Conservation (phyloP, 2,797 vertebrate genomes). For the Lophius americanus region DNA sequence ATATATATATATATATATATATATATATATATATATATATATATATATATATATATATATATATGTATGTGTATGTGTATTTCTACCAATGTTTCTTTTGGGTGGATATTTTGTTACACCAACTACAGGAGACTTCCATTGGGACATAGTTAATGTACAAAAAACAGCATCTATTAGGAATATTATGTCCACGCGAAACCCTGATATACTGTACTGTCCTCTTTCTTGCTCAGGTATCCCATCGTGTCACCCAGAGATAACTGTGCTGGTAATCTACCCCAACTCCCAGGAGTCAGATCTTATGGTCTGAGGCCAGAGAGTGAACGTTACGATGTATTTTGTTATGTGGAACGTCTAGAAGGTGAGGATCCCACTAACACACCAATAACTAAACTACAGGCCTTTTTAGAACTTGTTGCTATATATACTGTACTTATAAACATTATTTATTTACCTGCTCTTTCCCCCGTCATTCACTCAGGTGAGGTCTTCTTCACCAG, state of each 20-base stretch:
- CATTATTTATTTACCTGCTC: neutral
- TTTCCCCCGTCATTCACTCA: constrained; percentile 49
- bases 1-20: too few species aligned
- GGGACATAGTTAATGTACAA: neutral
- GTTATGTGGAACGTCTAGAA: constrained; percentile 86
- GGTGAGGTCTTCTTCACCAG: constrained; percentile 92
- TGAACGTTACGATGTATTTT: constrained; percentile 92
- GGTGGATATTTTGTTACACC: neutral
- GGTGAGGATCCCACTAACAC: constrained; percentile 72
- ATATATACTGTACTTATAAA: too few species aligned
- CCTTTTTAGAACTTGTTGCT: too few species aligned
- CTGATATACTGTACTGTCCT: neutral
- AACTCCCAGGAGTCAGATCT: constrained; percentile 86
- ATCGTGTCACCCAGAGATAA: constrained; percentile 88
- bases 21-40: too few species aligned
- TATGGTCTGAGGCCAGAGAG: constrained; percentile 86
- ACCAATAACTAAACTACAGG: neutral
- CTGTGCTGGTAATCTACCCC: constrained; percentile 87
- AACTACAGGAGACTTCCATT: neutral
- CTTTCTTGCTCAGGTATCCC: constrained; percentile 84
- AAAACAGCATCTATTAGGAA: neutral
- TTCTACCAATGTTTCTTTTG: too few species aligned
- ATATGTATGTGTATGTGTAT: too few species aligned
- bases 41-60: too few species aligned
- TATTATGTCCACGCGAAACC: neutral